Base-by-base conservation (phyloP, 2,888 invertebrate genomes). In the Drosophila niveifrons region DNA sequence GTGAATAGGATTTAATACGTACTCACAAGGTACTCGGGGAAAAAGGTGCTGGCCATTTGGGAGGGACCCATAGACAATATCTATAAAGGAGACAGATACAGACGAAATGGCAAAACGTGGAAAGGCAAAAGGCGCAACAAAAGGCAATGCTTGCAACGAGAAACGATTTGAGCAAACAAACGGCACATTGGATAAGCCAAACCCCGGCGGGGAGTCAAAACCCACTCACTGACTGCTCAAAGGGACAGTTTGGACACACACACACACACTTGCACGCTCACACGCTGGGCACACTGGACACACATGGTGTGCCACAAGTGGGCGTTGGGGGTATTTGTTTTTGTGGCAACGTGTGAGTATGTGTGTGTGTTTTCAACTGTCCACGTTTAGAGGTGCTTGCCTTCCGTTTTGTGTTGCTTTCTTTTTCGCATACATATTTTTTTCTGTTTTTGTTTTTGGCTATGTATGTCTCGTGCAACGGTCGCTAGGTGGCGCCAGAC, bases 401-500 rank as follows among this genome's bases (percentile, higher is more conserved):
- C 66, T 75, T 61, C 53, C 64, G 62, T 62, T 66, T 53, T 71
- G 39, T 36, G 65, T 55, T 69, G 58, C 17, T 46, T 31, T 62
- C 29, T 47, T 46, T 56, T 29, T 41, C 28, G 7, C 47, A 29
- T 36, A 56, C 23, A 7, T 17, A 47, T 47, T 47, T 17, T 43
- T 17, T 43, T 11, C 23, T 62, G 48, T 57, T 50, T 52, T 66
- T 66, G 53, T 70, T 69, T 77, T 66, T 39, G 52, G 55, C 68
- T 73, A 67, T n/a, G n/a, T 23, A 36, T 59, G 55, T 39, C 59
- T 58, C 55, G 56, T 61, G 80, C 62, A 65, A 51, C 53, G 72
- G 69, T 68, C 88, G 84, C 74, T 88, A 78, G 86, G 70, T 89
- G 90, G 86, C 88, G 90, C 90, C 84, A 78, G 72, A 67, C 82